phyloP scores from a whole-genome alignment of 2,113 vertebrate genomes.

The Mesocricetus auratus region DNA sequence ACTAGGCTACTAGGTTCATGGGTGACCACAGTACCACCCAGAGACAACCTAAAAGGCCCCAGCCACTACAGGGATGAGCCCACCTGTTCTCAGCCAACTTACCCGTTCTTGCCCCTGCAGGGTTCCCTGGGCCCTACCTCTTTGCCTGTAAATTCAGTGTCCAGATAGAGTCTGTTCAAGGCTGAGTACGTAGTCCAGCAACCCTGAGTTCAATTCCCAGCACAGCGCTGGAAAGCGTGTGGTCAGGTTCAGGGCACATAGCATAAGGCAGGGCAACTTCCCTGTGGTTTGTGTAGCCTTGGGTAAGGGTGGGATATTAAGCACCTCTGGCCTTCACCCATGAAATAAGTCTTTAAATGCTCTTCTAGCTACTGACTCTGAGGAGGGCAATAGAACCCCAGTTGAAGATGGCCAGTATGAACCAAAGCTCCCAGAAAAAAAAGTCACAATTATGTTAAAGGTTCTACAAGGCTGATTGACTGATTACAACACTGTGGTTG shows the following conservation, averaged over 20 bases:
- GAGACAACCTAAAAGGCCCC: background rate
- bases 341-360: background rate
- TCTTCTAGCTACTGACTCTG: background rate
- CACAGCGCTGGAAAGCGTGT: background rate
- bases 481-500: background rate
- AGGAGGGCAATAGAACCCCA: background rate
- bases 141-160: background rate
- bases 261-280: background rate
- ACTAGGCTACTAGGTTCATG: background rate
- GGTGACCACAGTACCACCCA: background rate
- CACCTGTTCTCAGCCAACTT: background rate
- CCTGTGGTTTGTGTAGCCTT: background rate
- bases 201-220: too few species aligned
- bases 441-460: background rate
- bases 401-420: background rate
- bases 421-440: background rate
- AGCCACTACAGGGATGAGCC: background rate
- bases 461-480: background rate
- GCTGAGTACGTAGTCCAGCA: background rate
- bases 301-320: background rate
- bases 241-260: background rate
- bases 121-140: background rate
- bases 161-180: background rate
- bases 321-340: background rate
- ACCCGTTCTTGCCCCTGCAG: background rate